Evolutionary conservation across 2,113 vertebrate species (phyloP), one percentile per base, ranked within the genome.

Genomic region (Emydura subglobosa): DNA sequence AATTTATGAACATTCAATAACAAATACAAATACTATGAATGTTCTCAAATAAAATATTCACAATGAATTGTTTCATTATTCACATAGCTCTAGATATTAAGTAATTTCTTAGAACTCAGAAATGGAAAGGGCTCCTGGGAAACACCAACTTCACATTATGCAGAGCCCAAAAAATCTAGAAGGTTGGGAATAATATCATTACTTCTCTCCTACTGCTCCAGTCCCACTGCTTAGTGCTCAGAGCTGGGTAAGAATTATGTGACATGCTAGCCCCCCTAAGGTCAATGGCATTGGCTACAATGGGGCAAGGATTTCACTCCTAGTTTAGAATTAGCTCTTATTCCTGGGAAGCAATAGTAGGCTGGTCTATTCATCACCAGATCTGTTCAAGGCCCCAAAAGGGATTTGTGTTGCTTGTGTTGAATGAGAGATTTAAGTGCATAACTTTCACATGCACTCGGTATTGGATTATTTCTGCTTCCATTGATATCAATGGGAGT

Each of bases 51-150:
- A 87, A 82, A 85, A 5, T 2, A 59, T 2, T 82, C 24, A 78
- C 39, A 14, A 12, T 78, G 5, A 42, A 87, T 72, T 72, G 68
- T n/a, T 74, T 42, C 68, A 42, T 42, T 74, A 42, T 74, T 74
- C n/a, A 42, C 9, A 10, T 42, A 24, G 68, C 8, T 42, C 19
- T 74, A 42, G n/a, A 72, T 72, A 68, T 53, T 25, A 51, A 59
- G 53, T 44, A 42, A 90, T 42, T n/a, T 85, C 31, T 79, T 12
- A 54, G 87, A 50, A 82, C 12, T 42, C 29, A 44, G 10, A 53
- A 29, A 59, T 22, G 9, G 14, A 10, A 78, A 81, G 19, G 1
- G 3, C 6, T 0, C 0, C 31, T 34, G 61, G 31, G 16, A 74
- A 74, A 42, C n/a, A 74, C n/a, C 68, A 22, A 24, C 21, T 34